phyloP scores from a whole-genome alignment of 92 coral and sea anemone genomes.

The Diadumene lineata region DNA sequence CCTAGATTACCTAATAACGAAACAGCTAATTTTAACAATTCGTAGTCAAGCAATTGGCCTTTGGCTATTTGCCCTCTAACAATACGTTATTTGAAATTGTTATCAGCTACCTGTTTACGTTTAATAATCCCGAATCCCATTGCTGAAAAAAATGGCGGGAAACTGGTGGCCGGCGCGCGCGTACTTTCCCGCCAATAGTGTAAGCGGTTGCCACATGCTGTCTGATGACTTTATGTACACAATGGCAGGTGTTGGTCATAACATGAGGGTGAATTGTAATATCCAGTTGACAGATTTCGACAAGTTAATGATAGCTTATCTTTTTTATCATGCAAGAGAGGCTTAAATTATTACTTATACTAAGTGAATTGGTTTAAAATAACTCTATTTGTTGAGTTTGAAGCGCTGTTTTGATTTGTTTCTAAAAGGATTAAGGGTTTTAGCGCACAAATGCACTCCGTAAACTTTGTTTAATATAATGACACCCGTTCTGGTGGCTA shows the following conservation, averaged over 20 bases:
- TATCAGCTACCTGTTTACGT: not conserved
- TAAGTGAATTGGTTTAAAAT: not conserved
- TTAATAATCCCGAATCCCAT: not conserved
- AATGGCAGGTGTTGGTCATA: conserved; percentile 33
- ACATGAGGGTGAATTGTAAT: conserved; percentile 27
- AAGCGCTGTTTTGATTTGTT: not conserved
- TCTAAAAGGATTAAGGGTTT: not conserved
- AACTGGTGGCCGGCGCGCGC: conserved; percentile 23
- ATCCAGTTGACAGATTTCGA: conserved; percentile 19
- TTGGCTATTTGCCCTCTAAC: not conserved
- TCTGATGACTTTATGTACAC: conserved; percentile 43
- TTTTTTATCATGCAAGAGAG: conserved; percentile 17
- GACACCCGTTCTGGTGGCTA: not conserved
- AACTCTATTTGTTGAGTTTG: not conserved
- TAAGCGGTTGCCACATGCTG: conserved; percentile 39
- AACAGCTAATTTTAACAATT: not conserved
- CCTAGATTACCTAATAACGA: not conserved
- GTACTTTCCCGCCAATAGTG: conserved; percentile 34
- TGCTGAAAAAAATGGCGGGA: conserved; percentile 9
- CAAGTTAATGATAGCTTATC: conserved; percentile 6
- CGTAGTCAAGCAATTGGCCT: not conserved
- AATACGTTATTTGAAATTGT: not conserved
- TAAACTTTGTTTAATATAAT: not conserved
- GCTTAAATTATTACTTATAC: not conserved
- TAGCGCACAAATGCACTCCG: not conserved